These are phyloP conservation scores for Eremophila alpestris DNA, from an alignment of 2,797 vertebrate species.

Conservation along the genomic window DNA sequence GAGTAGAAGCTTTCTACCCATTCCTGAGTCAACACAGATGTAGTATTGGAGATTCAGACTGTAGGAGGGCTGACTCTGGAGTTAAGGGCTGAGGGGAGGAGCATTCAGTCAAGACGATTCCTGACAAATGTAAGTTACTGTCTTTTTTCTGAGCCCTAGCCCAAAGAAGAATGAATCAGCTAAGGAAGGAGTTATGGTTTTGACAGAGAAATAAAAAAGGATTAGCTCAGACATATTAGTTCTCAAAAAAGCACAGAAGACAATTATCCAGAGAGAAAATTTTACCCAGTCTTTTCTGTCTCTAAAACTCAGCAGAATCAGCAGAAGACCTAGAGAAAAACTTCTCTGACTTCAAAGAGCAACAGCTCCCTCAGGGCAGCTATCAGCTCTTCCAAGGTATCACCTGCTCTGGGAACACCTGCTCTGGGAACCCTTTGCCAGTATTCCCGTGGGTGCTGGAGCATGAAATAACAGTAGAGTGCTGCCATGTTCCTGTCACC, in stretches of 20 bases:
- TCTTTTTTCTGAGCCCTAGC: background rate
- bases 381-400: background rate
- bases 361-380: background rate
- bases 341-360: background rate
- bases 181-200: background rate
- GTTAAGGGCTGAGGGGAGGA: background rate
- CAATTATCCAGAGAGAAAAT: background rate
- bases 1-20: background rate
- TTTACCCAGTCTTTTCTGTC: background rate
- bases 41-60: background rate
- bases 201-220: background rate
- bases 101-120: background rate
- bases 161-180: background rate
- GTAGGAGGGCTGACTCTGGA: background rate
- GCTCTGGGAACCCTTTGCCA: background rate
- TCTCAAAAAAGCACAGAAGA: background rate
- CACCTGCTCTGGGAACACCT: background rate
- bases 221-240: background rate
- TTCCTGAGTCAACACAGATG: background rate
- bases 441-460: background rate
- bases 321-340: background rate
- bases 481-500: accelerated
- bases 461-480: background rate
- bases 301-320: background rate
- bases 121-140: background rate